These are phyloP conservation scores for Theodoxus fluviatilis DNA, from an alignment of 2,888 invertebrate genomes.

Conservation along the genomic window DNA sequence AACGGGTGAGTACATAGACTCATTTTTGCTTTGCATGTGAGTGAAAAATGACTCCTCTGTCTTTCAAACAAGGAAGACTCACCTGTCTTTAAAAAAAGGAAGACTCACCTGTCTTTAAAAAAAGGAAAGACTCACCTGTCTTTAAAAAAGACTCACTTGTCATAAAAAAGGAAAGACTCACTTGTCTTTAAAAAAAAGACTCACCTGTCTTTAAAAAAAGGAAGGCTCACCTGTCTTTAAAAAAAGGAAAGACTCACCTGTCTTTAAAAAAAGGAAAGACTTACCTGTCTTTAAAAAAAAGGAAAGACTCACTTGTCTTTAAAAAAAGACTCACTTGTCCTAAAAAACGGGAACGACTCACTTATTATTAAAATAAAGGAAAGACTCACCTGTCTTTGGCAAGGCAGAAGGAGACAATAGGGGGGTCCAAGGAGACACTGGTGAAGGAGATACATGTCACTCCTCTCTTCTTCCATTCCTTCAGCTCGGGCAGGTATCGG, in stretches of 20 bases:
- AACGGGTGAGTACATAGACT: too few species aligned
- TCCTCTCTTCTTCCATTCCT: conserved; percentile 56
- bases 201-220: too few species aligned
- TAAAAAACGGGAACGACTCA: not conserved
- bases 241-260: conserved; percentile 44
- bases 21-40: too few species aligned
- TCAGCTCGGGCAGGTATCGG: conserved; percentile 40
- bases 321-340: not conserved
- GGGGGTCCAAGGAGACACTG: conserved; percentile 58
- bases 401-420: conserved; percentile 60
- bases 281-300: too few species aligned
- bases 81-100: not conserved
- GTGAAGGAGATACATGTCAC: conserved; percentile 62
- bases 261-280: too few species aligned
- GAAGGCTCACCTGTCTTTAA: not conserved
- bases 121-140: conserved; percentile 49
- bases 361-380: not conserved
- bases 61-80: too few species aligned
- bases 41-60: too few species aligned
- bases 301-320: too few species aligned
- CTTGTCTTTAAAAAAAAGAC: too few species aligned
- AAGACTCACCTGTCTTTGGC: conserved; percentile 53
- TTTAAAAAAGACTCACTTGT: too few species aligned
- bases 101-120: not conserved
- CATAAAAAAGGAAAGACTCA: too few species aligned